Evolutionary conservation across 1,140 invertebrate genomes (phyloP).

Genomic region (Linepithema humile): DNA sequence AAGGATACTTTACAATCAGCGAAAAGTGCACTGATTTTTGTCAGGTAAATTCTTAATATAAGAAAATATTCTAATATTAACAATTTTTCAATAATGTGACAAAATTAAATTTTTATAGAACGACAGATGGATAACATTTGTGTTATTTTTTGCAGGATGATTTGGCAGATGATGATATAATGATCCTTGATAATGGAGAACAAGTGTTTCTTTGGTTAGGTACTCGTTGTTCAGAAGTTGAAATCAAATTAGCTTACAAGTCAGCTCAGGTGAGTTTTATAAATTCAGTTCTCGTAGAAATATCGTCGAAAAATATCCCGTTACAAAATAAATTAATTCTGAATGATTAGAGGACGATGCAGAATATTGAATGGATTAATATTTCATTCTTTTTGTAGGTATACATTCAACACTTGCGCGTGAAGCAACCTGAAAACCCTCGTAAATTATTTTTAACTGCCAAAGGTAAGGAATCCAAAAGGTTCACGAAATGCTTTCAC

Average conservation of each 20-base stretch:
- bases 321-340: neutral
- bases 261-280: conserved; percentile 93
- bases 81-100: neutral
- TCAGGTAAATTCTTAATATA: conserved; percentile 88
- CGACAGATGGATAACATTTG: conserved; percentile 17
- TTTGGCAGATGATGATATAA: conserved; percentile 99
- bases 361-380: neutral
- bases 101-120: conserved; percentile 24
- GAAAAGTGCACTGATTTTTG: conserved; percentile 99
- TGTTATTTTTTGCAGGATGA: conserved; percentile 91
- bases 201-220: conserved; percentile 99
- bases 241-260: conserved; percentile 99
- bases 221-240: conserved; percentile 97
- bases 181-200: conserved; percentile 99
- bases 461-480: conserved; percentile 97
- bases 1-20: conserved; percentile 99
- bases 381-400: conserved; percentile 86
- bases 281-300: conserved; percentile 2
- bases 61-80: conserved; percentile 15
- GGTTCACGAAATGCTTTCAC: conserved; percentile 99
- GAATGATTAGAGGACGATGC: neutral
- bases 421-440: conserved; percentile 96
- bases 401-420: conserved; percentile 98
- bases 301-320: neutral
- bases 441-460: conserved; percentile 98